Evolutionary conservation across 2,113 vertebrate species (phyloP), one percentile per base, ranked within the genome.

Genomic region (Sinocyclocheilus anophthalmus): DNA sequence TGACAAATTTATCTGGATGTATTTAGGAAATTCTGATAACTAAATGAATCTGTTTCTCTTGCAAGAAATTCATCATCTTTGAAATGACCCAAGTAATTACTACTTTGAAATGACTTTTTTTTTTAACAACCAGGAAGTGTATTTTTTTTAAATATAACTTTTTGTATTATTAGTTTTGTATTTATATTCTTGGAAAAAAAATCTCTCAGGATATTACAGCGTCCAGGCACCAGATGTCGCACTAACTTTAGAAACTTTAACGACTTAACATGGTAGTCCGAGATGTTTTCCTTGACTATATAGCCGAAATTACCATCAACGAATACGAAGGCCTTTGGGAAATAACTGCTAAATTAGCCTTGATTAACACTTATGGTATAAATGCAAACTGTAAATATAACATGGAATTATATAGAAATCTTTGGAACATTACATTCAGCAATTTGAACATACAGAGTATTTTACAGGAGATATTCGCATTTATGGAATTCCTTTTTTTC

Each of bases 1-100:
- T 0, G 91, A 92, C 83, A 95, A 95, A 8, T 90, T 96, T 20
- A 93, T 98, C 11, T 91, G 84, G 80, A 94, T 97, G 2, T 97
- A 95, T 92, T 94, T 96, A 88, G 87, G 93, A 61, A 76, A 87
- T 53, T 70, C 61, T 81, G 59, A 48, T 30, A 30, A 5, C 4
- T 82, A 69, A 26, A 18, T 37, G 13, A 26, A 78, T 33, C 20
- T 33, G 1, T 1, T 0, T 4, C 16, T 76, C 14, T 26, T 30
- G 26, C 3, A 53, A 11, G 8, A 53, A 53, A 53, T 1, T 53
- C 0, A 5, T 50, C 11, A 4, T 50, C 13, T 53, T 53, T 14
- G 16, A 70, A 45, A 20, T 48, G 1, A 48, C 22, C 39, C 20
- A 45, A 75, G 14, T 48, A 73, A 42, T 55, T 55, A 1, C 42